A percentile compares a stretch with the other conserved stretches of the same genome.
These are phyloP conservation scores for Chloroclysta siterata DNA, from an alignment of 2,888 invertebrate genomes.

Conservation along the genomic window DNA sequence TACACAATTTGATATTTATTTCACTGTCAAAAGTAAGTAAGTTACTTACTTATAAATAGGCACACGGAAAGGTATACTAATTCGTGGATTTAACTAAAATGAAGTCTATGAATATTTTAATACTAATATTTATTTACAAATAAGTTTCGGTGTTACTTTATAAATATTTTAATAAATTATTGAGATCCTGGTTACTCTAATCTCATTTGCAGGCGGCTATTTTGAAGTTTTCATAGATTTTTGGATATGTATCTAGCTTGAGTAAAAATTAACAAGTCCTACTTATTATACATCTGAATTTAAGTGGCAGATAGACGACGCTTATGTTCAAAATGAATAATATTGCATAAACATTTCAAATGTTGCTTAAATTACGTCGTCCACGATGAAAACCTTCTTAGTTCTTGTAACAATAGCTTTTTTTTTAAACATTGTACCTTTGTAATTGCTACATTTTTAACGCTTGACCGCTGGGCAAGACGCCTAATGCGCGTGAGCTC, in stretches of 20 bases:
- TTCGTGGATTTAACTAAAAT: slow-evolving; percentile 41
- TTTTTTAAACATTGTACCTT: background rate
- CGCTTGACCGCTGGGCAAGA: no score
- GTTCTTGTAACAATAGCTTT: background rate
- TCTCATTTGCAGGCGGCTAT: slow-evolving; percentile 69
- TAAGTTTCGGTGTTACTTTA: slow-evolving; percentile 49
- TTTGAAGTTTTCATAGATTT: slow-evolving; percentile 38
- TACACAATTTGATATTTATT: slow-evolving; percentile 55
- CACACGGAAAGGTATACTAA: slow-evolving; percentile 65
- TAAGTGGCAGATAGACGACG: background rate
- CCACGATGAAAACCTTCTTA: background rate
- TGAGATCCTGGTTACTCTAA: slow-evolving; percentile 81
- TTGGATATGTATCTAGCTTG: slow-evolving; percentile 18
- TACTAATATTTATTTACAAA: slow-evolving; percentile 46
- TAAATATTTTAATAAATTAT: slow-evolving; percentile 75
- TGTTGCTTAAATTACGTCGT: background rate
- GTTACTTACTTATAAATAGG: slow-evolving; percentile 55
- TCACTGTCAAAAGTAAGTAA: slow-evolving; percentile 48
- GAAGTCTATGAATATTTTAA: slow-evolving; percentile 36
- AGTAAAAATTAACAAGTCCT: background rate
- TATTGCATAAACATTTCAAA: background rate
- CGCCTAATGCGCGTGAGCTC: background rate
- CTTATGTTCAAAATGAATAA: background rate
- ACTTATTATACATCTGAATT: no score
- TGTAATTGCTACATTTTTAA: background rate